Base-by-base conservation (phyloP, 2,888 invertebrate species). In the Stegana nigrithorax region DNA sequence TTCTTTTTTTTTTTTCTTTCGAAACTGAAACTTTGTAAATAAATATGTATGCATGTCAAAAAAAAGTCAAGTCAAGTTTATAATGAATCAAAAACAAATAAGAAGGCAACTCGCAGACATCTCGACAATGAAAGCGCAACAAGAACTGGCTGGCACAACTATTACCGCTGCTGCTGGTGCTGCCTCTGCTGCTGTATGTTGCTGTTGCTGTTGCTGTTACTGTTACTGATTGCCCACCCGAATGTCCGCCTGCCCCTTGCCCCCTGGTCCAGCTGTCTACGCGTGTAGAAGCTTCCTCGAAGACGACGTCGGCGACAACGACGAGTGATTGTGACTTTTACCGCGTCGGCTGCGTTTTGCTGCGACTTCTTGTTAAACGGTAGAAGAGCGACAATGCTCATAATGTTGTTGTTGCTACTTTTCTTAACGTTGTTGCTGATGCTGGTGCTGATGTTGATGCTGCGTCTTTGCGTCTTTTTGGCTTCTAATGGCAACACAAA, bases 401-500 rank as follows among this genome's bases (percentile, higher is more conserved):
- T 56, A 14, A 36, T 27, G 57, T 32, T 56, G 56, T 53, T 39
- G 47, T 45, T 53, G 51, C 59, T 57, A 60, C 45, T 21, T 63
- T 67, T n/a, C n/a, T n/a, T n/a, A n/a, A n/a, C n/a, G n/a, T n/a
- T n/a, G n/a, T n/a, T n/a, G n/a, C n/a, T n/a, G n/a, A n/a, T n/a
- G n/a, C n/a, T n/a, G n/a, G n/a, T n/a, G n/a, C n/a, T n/a, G n/a
- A n/a, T n/a, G n/a, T n/a, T n/a, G n/a, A n/a, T n/a, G n/a, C 67
- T 58, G 60, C 62, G 67, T 67, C 64, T 65, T 50, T 65, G 59
- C 68, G 70, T 67, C 62, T 70, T 73, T 78, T 73, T 70, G 70
- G 81, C 84, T 84, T 84, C 84, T 84, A 84, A 84, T 84, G 80
- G 71, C 74, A 73, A 79, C 77, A 79, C 78, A 72, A 74, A 80